Evolutionary conservation across 1,140 invertebrate species (phyloP).

Genomic region (Zophobas morio): DNA sequence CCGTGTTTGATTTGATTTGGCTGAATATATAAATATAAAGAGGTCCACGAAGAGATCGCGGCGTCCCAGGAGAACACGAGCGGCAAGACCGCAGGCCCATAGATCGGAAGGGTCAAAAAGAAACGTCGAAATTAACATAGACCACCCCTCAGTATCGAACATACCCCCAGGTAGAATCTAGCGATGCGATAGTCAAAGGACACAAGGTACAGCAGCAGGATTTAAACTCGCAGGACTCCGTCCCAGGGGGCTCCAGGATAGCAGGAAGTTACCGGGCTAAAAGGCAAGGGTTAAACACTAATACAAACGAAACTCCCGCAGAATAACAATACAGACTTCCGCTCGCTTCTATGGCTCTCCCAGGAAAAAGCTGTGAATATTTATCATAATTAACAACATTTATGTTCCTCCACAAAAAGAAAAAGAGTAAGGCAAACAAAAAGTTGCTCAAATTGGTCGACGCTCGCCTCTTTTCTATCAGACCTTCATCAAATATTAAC

Average conservation of each 20-base stretch:
- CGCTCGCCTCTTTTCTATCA: conserved; percentile 44
- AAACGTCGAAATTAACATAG: conserved; percentile 48
- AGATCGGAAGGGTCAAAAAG: conserved; percentile 47
- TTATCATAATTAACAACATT: conserved; percentile 70
- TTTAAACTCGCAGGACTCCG: conserved; percentile 62
- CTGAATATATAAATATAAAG: conserved; percentile 59
- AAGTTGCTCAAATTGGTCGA: conserved; percentile 64
- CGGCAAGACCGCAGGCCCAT: conserved; percentile 36
- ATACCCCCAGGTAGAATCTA: conserved; percentile 50
- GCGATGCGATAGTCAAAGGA: conserved; percentile 60
- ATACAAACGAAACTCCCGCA: conserved; percentile 64
- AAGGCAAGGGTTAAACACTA: conserved; percentile 68
- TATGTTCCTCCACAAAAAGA: conserved; percentile 65
- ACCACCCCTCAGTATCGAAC: conserved; percentile 45
- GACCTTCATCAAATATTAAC: conserved; percentile 48
- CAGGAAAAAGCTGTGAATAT: conserved; percentile 69
- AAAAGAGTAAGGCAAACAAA: conserved; percentile 65
- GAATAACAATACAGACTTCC: conserved; percentile 67
- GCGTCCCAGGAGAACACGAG: conserved; percentile 44
- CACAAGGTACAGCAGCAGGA: conserved; percentile 59
- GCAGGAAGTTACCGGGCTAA: conserved; percentile 65
- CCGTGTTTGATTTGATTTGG: conserved; percentile 59
- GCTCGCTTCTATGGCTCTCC: conserved; percentile 66
- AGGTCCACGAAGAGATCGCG: conserved; percentile 48
- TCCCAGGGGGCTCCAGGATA: conserved; percentile 65